A percentile compares a stretch with the other conserved stretches of the same genome.
phyloP scores from a whole-genome alignment of 1,140 invertebrate species.

The Heliconius hewitsoni region DNA sequence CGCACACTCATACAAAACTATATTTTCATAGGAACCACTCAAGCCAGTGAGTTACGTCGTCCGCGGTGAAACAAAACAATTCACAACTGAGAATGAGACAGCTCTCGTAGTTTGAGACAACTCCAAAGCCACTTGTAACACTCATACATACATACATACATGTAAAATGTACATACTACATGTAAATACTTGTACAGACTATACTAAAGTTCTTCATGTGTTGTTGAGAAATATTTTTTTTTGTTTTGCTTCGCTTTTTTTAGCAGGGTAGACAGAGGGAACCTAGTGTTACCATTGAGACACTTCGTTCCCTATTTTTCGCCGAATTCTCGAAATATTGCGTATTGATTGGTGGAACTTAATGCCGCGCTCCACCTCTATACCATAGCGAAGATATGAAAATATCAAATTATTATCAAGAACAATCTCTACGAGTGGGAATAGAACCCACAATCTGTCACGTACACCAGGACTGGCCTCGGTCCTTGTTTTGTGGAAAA shows the following conservation, averaged over 20 bases:
- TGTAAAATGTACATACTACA: not conserved
- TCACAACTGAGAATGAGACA: slow-evolving; percentile 16
- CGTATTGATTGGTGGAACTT: too few relatives aligned
- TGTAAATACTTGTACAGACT: not conserved
- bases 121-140: slow-evolving; percentile 17
- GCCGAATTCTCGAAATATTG: too few relatives aligned
- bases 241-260: not conserved
- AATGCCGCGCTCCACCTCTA: too few relatives aligned
- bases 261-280: too few relatives aligned
- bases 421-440: not conserved
- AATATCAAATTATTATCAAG: too few relatives aligned
- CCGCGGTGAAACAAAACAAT: slow-evolving; percentile 16
- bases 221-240: not conserved
- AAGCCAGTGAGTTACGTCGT: not conserved
- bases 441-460: too few relatives aligned
- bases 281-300: too few relatives aligned
- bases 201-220: not conserved
- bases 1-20: not conserved
- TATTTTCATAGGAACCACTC: not conserved
- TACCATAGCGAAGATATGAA: too few relatives aligned
- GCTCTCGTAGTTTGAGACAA: slow-evolving; percentile 21
- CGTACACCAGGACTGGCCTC: not conserved
- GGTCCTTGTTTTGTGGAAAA: not conserved
- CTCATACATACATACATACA: not conserved
- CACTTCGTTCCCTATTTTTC: too few relatives aligned